Evolutionary conservation across 2,888 invertebrate species (phyloP).

Genomic region (Nephrotoma appendiculata): DNA sequence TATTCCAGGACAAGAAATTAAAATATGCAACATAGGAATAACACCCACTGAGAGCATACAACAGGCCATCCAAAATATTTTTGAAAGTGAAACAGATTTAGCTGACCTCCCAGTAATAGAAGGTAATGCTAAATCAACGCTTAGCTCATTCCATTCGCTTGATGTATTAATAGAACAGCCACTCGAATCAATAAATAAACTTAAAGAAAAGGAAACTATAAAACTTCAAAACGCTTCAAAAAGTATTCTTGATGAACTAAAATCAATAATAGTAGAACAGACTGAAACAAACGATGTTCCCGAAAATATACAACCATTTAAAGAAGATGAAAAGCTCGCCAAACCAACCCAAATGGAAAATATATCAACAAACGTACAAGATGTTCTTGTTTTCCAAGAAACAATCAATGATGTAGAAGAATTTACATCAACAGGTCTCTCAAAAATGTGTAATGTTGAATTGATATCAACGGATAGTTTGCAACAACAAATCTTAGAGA

Average conservation of each 20-base stretch:
- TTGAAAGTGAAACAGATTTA: background rate
- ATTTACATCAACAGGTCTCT: background rate
- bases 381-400: conserved; percentile 13
- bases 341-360: background rate
- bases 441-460: background rate
- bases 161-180: background rate
- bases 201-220: conserved; percentile 14
- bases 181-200: conserved; percentile 7
- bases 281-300: conserved; percentile 32
- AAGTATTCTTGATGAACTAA: conserved; percentile 28
- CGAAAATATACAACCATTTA: conserved; percentile 24
- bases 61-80: background rate
- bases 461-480: background rate
- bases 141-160: background rate
- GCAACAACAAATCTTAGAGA: background rate
- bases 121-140: background rate
- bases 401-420: conserved; percentile 23
- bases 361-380: background rate
- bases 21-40: background rate
- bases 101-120: background rate
- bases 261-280: conserved; percentile 32
- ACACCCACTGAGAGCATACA: background rate
- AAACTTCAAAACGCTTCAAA: conserved; percentile 19
- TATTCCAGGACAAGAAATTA: background rate
- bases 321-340: background rate